Conservation (phyloP, 2,888 invertebrate species). For the Agrotis ipsilon region DNA sequence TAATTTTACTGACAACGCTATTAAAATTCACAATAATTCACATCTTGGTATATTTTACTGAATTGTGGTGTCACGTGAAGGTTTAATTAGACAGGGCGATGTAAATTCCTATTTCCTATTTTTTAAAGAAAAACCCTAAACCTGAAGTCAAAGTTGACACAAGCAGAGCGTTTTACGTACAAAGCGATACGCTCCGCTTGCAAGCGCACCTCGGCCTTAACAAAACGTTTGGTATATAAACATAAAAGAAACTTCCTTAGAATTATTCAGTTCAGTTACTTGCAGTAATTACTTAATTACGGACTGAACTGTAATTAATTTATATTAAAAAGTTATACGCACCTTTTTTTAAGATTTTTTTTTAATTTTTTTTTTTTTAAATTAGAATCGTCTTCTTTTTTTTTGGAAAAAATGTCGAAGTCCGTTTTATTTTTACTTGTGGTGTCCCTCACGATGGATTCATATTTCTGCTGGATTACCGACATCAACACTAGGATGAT, state of each 20-base stretch:
- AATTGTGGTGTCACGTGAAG: background rate
- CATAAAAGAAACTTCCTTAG: constrained; percentile 47
- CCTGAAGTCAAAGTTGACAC: background rate
- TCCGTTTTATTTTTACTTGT: constrained; percentile 25
- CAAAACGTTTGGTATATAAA: constrained; percentile 50
- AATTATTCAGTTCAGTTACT: constrained; percentile 48
- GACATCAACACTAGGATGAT: constrained; percentile 55
- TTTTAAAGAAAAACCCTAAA: background rate
- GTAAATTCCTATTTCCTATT: background rate
- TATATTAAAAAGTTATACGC: background rate
- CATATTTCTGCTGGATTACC: constrained; percentile 59
- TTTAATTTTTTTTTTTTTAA: no score
- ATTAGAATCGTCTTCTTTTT: background rate
- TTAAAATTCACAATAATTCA: no score
- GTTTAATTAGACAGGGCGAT: no score
- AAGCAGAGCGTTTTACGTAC: constrained; percentile 24
- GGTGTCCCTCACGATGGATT: constrained; percentile 5
- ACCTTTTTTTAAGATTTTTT: no score
- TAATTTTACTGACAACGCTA: no score
- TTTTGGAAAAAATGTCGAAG: constrained; percentile 38
- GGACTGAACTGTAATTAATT: background rate
- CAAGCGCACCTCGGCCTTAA: constrained; percentile 23
- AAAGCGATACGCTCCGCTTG: constrained; percentile 28
- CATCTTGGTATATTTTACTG: no score
- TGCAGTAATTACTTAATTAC: constrained; percentile 37